Percentiles rank a stretch among this genome's conserved stretches.
Conservation (phyloP, 2,113 vertebrate species). For the Conger conger region DNA sequence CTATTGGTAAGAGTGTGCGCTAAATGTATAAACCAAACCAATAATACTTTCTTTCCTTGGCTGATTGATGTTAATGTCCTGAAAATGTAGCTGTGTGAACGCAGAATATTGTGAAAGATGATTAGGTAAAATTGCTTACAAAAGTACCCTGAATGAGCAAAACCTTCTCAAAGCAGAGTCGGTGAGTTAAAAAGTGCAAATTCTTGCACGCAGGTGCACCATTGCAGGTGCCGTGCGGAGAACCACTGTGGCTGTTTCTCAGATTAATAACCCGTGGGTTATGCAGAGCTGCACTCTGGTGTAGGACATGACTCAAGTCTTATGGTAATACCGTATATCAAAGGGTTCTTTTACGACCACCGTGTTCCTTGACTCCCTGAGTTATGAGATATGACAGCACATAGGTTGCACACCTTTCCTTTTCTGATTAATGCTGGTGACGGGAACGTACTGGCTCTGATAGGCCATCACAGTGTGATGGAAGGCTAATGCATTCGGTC, state of each 20-base stretch:
- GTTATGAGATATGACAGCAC: background rate
- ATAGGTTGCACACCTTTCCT: background rate
- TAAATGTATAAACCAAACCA: too few relatives aligned
- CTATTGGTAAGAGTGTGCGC: too few relatives aligned
- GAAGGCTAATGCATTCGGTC: background rate
- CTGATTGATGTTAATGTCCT: too few relatives aligned
- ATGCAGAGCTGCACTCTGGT: background rate
- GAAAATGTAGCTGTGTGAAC: background rate
- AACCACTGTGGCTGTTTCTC: background rate
- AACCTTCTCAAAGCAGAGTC: background rate
- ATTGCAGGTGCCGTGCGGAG: background rate
- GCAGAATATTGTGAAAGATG: background rate
- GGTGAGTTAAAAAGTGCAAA: background rate
- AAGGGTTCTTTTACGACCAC: background rate
- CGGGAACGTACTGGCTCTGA: background rate
- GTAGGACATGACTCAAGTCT: background rate
- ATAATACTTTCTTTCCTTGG: too few relatives aligned
- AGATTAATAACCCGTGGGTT: background rate
- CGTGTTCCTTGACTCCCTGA: background rate
- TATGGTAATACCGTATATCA: background rate
- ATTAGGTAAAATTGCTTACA: background rate
- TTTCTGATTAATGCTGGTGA: background rate
- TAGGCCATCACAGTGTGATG: background rate
- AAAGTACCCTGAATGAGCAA: background rate
- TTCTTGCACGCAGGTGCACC: background rate